Evolutionary conservation across 2,888 invertebrate genomes (phyloP), one percentile per base, ranked within the genome.

Genomic region (Eupithecia dodoneata): DNA sequence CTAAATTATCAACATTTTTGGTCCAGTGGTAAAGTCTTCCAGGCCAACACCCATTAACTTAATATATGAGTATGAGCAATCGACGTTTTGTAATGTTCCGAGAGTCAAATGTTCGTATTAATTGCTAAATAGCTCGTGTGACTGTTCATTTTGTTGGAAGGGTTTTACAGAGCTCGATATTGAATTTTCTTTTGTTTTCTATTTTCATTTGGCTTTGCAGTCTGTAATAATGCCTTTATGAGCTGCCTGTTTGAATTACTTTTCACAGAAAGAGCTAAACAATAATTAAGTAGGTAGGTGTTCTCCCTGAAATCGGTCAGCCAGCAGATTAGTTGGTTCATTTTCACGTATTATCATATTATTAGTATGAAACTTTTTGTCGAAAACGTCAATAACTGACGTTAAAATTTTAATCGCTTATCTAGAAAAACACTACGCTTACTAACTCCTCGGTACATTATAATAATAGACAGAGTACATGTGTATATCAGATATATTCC

Each of bases 51-150:
- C 90, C 90, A 92, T 93, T 92, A 91, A 88, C 88, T 89, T 91
- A 92, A 93, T 92, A 89, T 91, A 92, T 90, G 90, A 87, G 87
- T 89, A 88, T 87, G 88, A 89, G 88, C 88, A 87, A 88, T 90
- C 86, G 86, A 86, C 87, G 89, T 91, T 92, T 91, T 90, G 91
- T 90, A 89, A 86, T 85, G 86, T 87, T 85, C 84, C 82, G 84
- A 83, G 87, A 85, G 85, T 84, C 86, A 85, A 88, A 86, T 82
- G 83, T 82, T 84, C 85, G 85, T 84, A 87, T 86, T 90, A 89
- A 90, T 89, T 89, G 88, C 87, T 88, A 88, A 89, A 91, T 88
- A 88, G 87, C 82, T 87, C 86, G 87, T 88, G 86, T 87, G 89
- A 89, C 87, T 85, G 85, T 88, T 87, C 86, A 85, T 86, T 86